These are phyloP conservation scores for Stomorhina lunata DNA, from an alignment of 2,888 invertebrate species.

Conservation along the genomic window DNA sequence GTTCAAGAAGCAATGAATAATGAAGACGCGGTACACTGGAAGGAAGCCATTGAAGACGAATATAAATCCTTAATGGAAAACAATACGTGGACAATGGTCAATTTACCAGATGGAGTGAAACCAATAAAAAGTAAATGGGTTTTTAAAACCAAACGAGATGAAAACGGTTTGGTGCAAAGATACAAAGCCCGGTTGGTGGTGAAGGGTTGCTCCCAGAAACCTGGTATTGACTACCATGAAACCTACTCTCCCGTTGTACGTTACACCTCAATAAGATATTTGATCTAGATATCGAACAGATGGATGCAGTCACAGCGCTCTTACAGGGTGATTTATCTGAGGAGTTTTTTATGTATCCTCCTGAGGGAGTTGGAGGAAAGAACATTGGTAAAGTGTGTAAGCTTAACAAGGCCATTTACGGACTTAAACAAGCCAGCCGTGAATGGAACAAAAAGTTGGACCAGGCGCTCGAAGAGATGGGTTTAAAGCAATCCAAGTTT, in stretches of 20 bases:
- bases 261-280: too few relatives aligned
- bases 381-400: conserved; percentile 54
- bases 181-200: conserved; percentile 54
- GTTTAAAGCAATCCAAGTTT: background rate
- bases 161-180: background rate
- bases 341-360: conserved; percentile 51
- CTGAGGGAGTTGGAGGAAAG: conserved; percentile 1
- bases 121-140: conserved; percentile 54
- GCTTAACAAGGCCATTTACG: too few relatives aligned
- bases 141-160: conserved; percentile 46
- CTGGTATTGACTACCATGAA: conserved; percentile 57
- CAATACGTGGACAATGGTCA: conserved; percentile 64
- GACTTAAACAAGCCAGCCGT: conserved; percentile 63
- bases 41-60: too few relatives aligned
- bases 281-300: conserved; percentile 48
- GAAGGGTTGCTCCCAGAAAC: conserved; percentile 48
- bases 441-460: conserved; percentile 56
- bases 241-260: conserved; percentile 55
- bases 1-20: background rate
- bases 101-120: too few relatives aligned
- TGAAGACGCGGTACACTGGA: conserved; percentile 42
- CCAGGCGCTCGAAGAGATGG: conserved; percentile 23
- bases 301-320: conserved; percentile 63
- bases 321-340: conserved; percentile 54
- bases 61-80: too few relatives aligned